Percentiles rank a stretch among this genome's conserved stretches.
phyloP scores from a whole-genome alignment of 1,140 invertebrate genomes.

The Solenopsis fugax region DNA sequence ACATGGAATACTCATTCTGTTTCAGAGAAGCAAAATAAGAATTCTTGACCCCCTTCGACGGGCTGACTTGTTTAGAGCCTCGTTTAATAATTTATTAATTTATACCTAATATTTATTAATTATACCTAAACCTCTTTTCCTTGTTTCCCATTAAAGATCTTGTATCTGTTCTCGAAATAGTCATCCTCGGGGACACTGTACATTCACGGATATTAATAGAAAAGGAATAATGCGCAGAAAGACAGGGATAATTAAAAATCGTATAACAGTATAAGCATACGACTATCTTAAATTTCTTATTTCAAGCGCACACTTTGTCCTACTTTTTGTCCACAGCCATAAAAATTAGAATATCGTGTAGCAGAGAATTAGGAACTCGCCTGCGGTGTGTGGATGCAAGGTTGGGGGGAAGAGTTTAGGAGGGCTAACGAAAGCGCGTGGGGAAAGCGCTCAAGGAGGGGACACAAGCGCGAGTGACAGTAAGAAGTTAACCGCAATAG shows the following conservation, averaged over 20 bases:
- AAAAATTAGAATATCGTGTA: slow-evolving; percentile 18
- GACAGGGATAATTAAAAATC: background rate
- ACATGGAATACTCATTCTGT: background rate
- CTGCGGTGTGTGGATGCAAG: no score
- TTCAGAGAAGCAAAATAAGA: slow-evolving; percentile 49
- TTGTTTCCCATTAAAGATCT: slow-evolving; percentile 55
- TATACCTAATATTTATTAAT: no score
- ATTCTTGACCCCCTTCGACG: slow-evolving; percentile 29
- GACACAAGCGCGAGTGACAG: no score
- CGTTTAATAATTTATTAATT: no score
- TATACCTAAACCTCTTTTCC: background rate
- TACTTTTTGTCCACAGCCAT: background rate
- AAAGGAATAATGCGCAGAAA: background rate
- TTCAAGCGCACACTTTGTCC: background rate
- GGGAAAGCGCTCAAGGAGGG: no score
- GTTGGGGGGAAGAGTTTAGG: no score
- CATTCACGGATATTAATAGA: slow-evolving; percentile 1
- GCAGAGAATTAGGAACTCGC: no score
- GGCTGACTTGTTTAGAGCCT: slow-evolving; percentile 3
- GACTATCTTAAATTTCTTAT: background rate
- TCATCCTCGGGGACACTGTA: background rate
- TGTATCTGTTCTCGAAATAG: slow-evolving; percentile 61
- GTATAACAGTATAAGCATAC: background rate
- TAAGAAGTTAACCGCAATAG: no score
- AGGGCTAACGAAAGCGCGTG: no score